Evolutionary conservation across 1,140 invertebrate genomes (phyloP).

Genomic region (Heliconius melpomene): DNA sequence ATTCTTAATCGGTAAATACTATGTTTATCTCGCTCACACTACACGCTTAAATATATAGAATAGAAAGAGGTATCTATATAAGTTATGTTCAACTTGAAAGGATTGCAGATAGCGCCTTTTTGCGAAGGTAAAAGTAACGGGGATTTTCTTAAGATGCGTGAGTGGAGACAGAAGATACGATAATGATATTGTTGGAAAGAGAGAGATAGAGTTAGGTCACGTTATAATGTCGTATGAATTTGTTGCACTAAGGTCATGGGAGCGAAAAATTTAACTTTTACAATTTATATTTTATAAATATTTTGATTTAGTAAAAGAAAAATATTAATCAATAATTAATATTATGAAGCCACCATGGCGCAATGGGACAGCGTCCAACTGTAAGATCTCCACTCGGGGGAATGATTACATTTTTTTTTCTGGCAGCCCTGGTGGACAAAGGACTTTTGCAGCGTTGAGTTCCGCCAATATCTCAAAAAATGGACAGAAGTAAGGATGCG

Average conservation of each 20-base stretch:
- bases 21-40: constrained; percentile 32
- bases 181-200: constrained; percentile 52
- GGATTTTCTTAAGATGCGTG: constrained; percentile 75
- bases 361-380: no score
- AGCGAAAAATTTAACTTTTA: constrained; percentile 35
- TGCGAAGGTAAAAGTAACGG: constrained; percentile 80
- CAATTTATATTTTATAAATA: background rate
- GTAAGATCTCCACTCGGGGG: no score
- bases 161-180: constrained; percentile 56
- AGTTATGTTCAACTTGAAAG: constrained; percentile 26
- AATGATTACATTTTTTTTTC: no score
- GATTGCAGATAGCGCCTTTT: constrained; percentile 76
- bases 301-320: background rate
- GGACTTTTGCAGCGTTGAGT: no score
- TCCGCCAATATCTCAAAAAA: no score
- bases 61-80: constrained; percentile 48
- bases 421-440: no score
- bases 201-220: constrained; percentile 59
- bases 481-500: no score
- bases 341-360: no score
- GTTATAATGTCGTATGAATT: constrained; percentile 60
- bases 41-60: background rate
- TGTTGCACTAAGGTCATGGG: constrained; percentile 62
- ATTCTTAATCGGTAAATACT: constrained; percentile 20
- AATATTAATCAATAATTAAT: background rate